A percentile compares a stretch with the other conserved stretches of the same genome.
These are phyloP conservation scores for Tupiocoris notatus DNA, from an alignment of 2,888 invertebrate genomes.

Conservation along the genomic window DNA sequence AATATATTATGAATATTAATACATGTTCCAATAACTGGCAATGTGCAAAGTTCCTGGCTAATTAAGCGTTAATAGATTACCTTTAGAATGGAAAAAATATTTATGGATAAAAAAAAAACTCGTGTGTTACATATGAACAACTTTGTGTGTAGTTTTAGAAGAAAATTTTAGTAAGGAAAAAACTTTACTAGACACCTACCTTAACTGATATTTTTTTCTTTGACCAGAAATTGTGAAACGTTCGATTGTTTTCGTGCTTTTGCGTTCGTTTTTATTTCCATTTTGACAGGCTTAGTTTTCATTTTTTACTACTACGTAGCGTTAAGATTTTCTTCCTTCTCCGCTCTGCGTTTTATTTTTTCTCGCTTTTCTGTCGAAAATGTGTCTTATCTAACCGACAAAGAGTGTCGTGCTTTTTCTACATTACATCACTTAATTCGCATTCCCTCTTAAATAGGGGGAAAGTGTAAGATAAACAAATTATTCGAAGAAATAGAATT, in stretches of 20 bases:
- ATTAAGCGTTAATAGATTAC: slow-evolving; percentile 35
- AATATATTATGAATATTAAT: too few relatives aligned
- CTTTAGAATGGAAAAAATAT: slow-evolving; percentile 23
- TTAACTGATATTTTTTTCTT: neutral
- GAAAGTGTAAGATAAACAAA: slow-evolving; percentile 16
- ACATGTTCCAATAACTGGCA: slow-evolving; percentile 34
- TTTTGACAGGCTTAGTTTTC: neutral
- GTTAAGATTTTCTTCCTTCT: slow-evolving; percentile 23
- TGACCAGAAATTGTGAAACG: too few relatives aligned
- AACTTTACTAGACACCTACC: too few relatives aligned
- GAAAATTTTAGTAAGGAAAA: neutral
- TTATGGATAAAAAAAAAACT: slow-evolving; percentile 10
- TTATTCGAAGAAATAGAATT: slow-evolving; percentile 28
- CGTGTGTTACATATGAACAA: slow-evolving; percentile 24
- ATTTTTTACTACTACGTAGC: slow-evolving; percentile 1
- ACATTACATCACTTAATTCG: slow-evolving; percentile 10
- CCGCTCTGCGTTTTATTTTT: neutral
- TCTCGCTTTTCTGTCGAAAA: neutral
- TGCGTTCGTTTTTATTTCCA: neutral
- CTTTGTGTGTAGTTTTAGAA: slow-evolving; percentile 28
- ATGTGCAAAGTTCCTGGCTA: slow-evolving; percentile 48
- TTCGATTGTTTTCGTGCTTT: too few relatives aligned
- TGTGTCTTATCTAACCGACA: neutral
- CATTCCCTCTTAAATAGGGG: neutral
- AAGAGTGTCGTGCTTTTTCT: neutral